Evolutionary conservation across 2,888 invertebrate species (phyloP).

Genomic region (Drosophila subquinaria): DNA sequence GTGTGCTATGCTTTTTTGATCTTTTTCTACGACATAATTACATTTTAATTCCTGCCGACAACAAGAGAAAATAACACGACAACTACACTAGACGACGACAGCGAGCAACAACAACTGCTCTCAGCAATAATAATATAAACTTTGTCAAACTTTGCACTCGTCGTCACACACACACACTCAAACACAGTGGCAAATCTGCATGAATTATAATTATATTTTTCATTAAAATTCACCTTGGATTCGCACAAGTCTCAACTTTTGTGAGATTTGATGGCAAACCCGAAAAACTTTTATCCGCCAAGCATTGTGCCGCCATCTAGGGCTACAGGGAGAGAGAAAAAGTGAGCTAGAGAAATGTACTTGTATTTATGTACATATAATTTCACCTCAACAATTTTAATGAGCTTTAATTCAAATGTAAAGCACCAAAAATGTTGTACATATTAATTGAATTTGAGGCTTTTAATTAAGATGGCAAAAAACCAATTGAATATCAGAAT

Average conservation of each 20-base stretch:
- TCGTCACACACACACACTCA: slow-evolving; percentile 19
- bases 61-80: slow-evolving; percentile 59
- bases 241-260: slow-evolving; percentile 64
- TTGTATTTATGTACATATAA: slow-evolving; percentile 29
- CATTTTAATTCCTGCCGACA: slow-evolving; percentile 74
- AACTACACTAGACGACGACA: slow-evolving; percentile 41
- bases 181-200: slow-evolving; percentile 59
- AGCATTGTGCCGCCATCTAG: slow-evolving; percentile 62
- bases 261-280: slow-evolving; percentile 38
- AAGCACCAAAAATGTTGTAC: slow-evolving; percentile 43
- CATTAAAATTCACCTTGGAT: slow-evolving; percentile 78
- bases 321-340: neutral
- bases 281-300: slow-evolving; percentile 40
- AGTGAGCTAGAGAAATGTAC: neutral
- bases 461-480: slow-evolving; percentile 68
- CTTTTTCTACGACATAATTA: slow-evolving; percentile 69
- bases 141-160: slow-evolving; percentile 68
- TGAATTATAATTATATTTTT: slow-evolving; percentile 81
- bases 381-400: slow-evolving; percentile 66
- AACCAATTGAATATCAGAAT: slow-evolving; percentile 49
- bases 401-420: slow-evolving; percentile 70
- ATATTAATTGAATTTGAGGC: slow-evolving; percentile 64
- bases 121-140: slow-evolving; percentile 65
- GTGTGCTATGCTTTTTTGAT: slow-evolving; percentile 48
- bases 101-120: slow-evolving; percentile 26